Evolutionary conservation across 2,888 invertebrate genomes (phyloP).

Genomic region (Trisateles emortualis): DNA sequence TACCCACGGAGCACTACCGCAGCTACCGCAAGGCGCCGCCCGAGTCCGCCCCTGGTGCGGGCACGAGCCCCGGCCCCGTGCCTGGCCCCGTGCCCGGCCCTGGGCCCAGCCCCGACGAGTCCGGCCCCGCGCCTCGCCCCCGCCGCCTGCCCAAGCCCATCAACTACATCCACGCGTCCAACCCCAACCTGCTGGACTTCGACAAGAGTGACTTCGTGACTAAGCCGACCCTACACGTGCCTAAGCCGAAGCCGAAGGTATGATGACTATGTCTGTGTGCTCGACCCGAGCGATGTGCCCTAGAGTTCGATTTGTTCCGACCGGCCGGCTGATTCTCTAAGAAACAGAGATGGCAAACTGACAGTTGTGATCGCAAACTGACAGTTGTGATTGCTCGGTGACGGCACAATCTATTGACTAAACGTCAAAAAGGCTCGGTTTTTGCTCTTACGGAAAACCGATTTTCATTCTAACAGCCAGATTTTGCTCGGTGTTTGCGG

Average conservation of each 20-base stretch:
- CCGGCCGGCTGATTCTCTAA: too few relatives aligned
- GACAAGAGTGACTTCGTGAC: conserved; percentile 81
- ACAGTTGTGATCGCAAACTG: too few relatives aligned
- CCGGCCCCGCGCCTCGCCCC: conserved; percentile 23
- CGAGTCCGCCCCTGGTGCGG: conserved; percentile 91
- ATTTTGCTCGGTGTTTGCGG: too few relatives aligned
- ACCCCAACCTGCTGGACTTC: conserved; percentile 89
- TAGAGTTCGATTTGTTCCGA: too few relatives aligned
- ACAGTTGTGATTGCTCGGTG: too few relatives aligned
- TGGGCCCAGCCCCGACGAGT: conserved; percentile 28
- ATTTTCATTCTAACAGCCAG: too few relatives aligned
- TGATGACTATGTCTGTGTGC: not conserved
- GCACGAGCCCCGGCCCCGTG: conserved; percentile 80
- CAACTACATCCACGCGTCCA: conserved; percentile 90
- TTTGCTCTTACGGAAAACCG: too few relatives aligned
- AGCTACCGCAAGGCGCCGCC: conserved; percentile 80
- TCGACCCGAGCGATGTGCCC: too few relatives aligned
- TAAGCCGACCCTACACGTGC: conserved; percentile 61
- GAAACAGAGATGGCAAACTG: too few relatives aligned
- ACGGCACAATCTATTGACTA: too few relatives aligned
- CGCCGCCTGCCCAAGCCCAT: conserved; percentile 78
- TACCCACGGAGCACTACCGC: conserved; percentile 93
- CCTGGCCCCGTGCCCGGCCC: conserved; percentile 25
- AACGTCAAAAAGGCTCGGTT: too few relatives aligned
- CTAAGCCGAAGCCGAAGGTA: conserved; percentile 61